Evolutionary conservation across 2,888 invertebrate genomes (phyloP).

Genomic region (Panopea generosa): DNA sequence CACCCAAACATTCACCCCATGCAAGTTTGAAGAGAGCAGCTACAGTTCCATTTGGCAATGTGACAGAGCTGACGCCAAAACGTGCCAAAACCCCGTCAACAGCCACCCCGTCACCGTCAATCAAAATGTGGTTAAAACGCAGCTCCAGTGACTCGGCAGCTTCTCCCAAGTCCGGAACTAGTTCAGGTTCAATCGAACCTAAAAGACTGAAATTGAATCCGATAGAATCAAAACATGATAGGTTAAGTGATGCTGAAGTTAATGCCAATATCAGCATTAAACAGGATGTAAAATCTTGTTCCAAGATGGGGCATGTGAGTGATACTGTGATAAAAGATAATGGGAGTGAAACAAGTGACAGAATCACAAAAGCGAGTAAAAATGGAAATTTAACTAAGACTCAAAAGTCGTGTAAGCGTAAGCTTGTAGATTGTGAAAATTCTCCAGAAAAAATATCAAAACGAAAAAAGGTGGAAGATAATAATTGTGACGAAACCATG

Average conservation of each 20-base stretch:
- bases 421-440: constrained; percentile 51
- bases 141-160: constrained; percentile 45
- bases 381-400: background rate
- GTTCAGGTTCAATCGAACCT: too few relatives aligned
- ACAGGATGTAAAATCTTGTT: too few relatives aligned
- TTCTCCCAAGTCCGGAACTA: background rate
- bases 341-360: background rate
- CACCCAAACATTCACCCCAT: constrained; percentile 14
- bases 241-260: background rate
- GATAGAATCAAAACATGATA: background rate
- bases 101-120: constrained; percentile 64
- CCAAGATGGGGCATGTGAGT: background rate
- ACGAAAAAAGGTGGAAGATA: constrained; percentile 19
- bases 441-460: constrained; percentile 35
- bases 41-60: constrained; percentile 35
- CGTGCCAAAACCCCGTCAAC: constrained; percentile 29
- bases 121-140: constrained; percentile 68
- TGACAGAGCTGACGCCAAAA: constrained; percentile 45
- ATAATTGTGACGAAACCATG: constrained; percentile 17
- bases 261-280: background rate
- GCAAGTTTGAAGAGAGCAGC: constrained; percentile 41
- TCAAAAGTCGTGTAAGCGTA: constrained; percentile 43
- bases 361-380: background rate
- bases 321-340: background rate
- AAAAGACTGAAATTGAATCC: background rate